Conservation (phyloP, 2,888 invertebrate genomes). For the Amblyjoppa fuscipennis region DNA sequence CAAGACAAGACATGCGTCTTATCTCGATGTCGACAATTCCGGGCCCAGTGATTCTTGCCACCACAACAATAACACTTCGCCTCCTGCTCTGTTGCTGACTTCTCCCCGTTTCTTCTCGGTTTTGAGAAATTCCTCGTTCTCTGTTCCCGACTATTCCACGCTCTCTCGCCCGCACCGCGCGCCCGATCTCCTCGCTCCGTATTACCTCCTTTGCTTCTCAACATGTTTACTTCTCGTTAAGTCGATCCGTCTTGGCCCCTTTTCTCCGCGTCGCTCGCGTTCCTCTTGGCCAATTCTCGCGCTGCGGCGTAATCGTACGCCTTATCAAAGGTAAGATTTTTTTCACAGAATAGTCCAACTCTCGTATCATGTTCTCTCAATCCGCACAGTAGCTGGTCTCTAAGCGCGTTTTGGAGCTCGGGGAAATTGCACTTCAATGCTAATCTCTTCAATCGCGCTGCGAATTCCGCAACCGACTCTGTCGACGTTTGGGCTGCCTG, state of each 20-base stretch:
- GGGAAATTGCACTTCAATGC: constrained; percentile 64
- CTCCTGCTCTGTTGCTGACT: background rate
- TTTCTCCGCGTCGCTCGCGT: constrained; percentile 6
- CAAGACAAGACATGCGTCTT: too few relatives aligned
- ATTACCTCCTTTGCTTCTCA: constrained; percentile 12
- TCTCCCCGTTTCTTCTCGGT: background rate
- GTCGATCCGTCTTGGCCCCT: background rate
- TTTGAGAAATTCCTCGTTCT: background rate
- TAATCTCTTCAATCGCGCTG: constrained; percentile 60
- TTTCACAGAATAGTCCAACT: constrained; percentile 33
- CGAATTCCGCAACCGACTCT: constrained; percentile 64
- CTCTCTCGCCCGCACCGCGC: background rate
- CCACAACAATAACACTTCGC: constrained; percentile 65
- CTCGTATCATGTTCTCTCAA: constrained; percentile 51
- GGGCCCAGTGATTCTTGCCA: constrained; percentile 41
- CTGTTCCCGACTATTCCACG: background rate
- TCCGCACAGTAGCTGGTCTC: constrained; percentile 66
- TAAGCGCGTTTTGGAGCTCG: constrained; percentile 54
- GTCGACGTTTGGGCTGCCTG: constrained; percentile 54
- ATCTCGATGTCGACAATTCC: constrained; percentile 25
- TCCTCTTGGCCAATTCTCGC: constrained; percentile 44
- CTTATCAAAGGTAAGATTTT: constrained; percentile 46
- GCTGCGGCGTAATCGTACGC: constrained; percentile 53
- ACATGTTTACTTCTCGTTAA: constrained; percentile 15
- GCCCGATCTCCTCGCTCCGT: constrained; percentile 5